Conservation (phyloP, 1,140 invertebrate species). For the Drosophila pectinifera region DNA sequence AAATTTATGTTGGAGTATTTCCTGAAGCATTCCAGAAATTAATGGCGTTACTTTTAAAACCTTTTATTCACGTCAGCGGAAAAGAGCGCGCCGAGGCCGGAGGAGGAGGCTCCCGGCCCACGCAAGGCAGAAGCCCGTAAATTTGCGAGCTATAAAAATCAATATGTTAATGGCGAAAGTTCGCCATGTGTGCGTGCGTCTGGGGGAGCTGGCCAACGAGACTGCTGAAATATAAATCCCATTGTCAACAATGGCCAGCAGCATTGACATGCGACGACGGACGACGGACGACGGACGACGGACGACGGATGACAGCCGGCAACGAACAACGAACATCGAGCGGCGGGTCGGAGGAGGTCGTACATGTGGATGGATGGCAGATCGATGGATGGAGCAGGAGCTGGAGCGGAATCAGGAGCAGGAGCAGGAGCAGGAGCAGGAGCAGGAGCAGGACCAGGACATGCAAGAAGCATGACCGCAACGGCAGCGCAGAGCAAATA, state of each 20-base stretch:
- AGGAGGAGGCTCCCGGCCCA: conserved; percentile 23
- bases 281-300: conserved; percentile 34
- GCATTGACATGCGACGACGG: conserved; percentile 75
- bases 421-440: too few species aligned
- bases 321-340: conserved; percentile 7
- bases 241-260: conserved; percentile 80
- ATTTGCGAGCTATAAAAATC: conserved; percentile 81
- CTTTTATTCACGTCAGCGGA: conserved; percentile 66
- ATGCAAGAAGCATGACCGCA: conserved; percentile 43
- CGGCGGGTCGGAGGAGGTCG: conserved; percentile 18
- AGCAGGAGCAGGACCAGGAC: neutral
- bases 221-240: conserved; percentile 81
- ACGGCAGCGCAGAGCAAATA: conserved; percentile 70
- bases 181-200: conserved; percentile 35
- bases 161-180: conserved; percentile 79
- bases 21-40: conserved; percentile 65
- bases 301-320: conserved; percentile 35
- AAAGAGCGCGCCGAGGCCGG: conserved; percentile 3
- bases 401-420: neutral
- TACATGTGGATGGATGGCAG: conserved; percentile 20
- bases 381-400: conserved; percentile 5
- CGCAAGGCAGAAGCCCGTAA: conserved; percentile 68
- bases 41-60: conserved; percentile 79
- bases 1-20: conserved; percentile 60
- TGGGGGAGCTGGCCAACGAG: conserved; percentile 41